Percentiles rank a stretch among this genome's conserved stretches.
These are phyloP conservation scores for Mergus octosetaceus DNA, from an alignment of 2,797 vertebrate genomes.

Conservation along the genomic window DNA sequence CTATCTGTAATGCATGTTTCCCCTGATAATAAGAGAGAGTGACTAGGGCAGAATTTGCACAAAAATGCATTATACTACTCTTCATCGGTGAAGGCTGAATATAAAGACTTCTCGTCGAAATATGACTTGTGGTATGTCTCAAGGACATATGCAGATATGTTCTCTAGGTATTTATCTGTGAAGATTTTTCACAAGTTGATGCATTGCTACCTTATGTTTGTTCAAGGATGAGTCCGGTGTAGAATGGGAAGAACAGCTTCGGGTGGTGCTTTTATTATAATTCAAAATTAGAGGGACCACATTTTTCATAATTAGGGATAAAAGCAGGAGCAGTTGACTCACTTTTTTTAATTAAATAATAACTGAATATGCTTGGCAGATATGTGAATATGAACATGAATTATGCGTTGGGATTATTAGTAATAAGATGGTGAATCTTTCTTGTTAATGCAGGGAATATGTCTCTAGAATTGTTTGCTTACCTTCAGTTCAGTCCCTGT, in stretches of 20 bases:
- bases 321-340: constrained; percentile 10
- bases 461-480: background rate
- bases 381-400: background rate
- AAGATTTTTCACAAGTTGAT: constrained; percentile 16
- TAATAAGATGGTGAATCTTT: constrained; percentile 7
- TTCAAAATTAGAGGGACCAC: constrained; percentile 19
- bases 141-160: background rate
- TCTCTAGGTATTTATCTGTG: background rate
- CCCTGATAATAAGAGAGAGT: background rate
- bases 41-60: background rate
- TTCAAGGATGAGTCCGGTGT: constrained; percentile 33
- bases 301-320: constrained; percentile 62
- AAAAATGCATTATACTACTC: background rate
- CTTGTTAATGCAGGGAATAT: background rate
- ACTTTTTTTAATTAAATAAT: constrained; percentile 9
- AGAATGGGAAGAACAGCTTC: background rate
- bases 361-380: constrained; percentile 17
- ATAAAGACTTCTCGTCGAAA: background rate
- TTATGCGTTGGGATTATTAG: background rate
- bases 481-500: background rate
- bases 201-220: constrained; percentile 7
- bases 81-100: background rate
- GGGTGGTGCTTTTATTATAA: background rate
- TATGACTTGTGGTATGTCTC: background rate
- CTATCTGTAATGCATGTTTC: background rate